Evolutionary conservation across 2,113 vertebrate genomes (phyloP), one percentile per base, ranked within the genome.

Genomic region (Chionomys nivalis): DNA sequence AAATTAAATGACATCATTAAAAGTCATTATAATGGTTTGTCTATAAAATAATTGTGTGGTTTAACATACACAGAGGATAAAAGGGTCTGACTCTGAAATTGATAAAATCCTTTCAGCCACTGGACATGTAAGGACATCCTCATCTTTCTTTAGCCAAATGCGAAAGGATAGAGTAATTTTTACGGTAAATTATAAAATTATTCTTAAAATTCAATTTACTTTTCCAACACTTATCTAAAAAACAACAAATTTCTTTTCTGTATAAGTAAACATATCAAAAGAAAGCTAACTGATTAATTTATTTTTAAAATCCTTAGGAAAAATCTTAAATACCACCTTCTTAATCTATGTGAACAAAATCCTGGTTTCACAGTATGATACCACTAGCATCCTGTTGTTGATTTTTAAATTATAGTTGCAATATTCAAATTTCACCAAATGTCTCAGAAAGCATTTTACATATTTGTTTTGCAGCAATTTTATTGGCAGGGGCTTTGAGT

Each of bases 281-380:
- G 13, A 85, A 3, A 92, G 33, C 87, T 24, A 68, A 88, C 44
- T 66, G 44, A 26, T 72, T 83, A 42, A 58, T 66, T 52, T 47
- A 89, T 72, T 95, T 83, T 76, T 68, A 55, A 82, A 96, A 31
- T 72, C 24, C n/a, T 24, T 70, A 77, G 31, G 55, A 92, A 21
- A 96, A 83, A 4, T 76, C 6, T 83, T 94, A 78, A 96, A 68
- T 82, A 91, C 89, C 39, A 73, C 42, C 26, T 94, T 86, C 21
- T 39, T 76, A 52, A 76, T 4, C 75, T 70, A 90, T 82, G 49
- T 85, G 31, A 52, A 76, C 95, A 76, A 91, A 44, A 70, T 76
- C 49, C 49, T 70, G 26, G 36, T 88, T 95, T 76, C 65, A 55
- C 39, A 26, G 13, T 17, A 31, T 63, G 19, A 63, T 31, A 33